These are phyloP conservation scores for Ancistrus triradiatus DNA, from an alignment of 2,113 vertebrate species.

Conservation along the genomic window DNA sequence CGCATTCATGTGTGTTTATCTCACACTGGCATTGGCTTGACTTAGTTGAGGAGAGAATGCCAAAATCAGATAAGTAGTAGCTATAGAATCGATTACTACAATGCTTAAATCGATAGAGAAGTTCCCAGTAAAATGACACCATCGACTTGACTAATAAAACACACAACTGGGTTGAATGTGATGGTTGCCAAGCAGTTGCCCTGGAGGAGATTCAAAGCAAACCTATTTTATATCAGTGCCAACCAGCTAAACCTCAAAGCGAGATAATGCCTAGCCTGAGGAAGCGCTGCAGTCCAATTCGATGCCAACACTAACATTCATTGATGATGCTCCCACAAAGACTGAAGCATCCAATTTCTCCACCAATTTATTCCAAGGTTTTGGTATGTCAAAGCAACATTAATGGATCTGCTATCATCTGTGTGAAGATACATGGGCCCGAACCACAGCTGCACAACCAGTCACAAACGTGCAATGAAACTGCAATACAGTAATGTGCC, in stretches of 20 bases:
- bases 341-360: neutral
- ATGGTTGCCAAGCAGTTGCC: constrained; percentile 4
- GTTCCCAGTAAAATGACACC: constrained; percentile 1
- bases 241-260: constrained; percentile 15
- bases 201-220: constrained; percentile 25
- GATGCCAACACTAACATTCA: neutral
- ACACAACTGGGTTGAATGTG: neutral
- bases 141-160: neutral
- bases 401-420: neutral
- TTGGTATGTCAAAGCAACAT: neutral
- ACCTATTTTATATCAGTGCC: constrained; percentile 23
- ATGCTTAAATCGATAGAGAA: neutral
- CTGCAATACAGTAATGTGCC: too few relatives aligned
- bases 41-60: too few relatives aligned
- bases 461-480: too few relatives aligned
- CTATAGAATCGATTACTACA: too few relatives aligned
- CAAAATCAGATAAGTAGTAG: too few relatives aligned
- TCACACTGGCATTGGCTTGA: too few relatives aligned
- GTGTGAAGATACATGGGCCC: too few relatives aligned
- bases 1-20: too few relatives aligned
- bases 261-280: neutral
- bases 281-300: neutral
- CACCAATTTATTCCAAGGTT: neutral
- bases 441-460: too few relatives aligned
- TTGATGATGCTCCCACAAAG: constrained; percentile 4